Evolutionary conservation across 2,113 vertebrate genomes (phyloP).

Genomic region (Chrysemys picta): DNA sequence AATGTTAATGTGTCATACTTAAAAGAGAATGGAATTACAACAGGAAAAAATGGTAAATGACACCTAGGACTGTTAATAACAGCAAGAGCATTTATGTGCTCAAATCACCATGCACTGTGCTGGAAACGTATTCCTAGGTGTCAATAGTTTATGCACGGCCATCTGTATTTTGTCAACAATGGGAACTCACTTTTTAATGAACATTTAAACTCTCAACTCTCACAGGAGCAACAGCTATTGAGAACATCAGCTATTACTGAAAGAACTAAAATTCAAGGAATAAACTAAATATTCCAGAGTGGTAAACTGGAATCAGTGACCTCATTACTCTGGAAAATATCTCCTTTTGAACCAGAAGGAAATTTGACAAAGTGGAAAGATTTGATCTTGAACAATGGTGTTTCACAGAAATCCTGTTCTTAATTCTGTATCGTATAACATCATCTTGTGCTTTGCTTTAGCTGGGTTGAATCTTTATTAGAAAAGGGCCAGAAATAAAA

Average conservation of each 20-base stretch:
- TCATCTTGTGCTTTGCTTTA: slow-evolving; percentile 65
- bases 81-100: slow-evolving; percentile 10
- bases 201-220: slow-evolving; percentile 69
- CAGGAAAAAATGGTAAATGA: slow-evolving; percentile 15
- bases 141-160: slow-evolving; percentile 56
- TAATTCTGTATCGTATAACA: slow-evolving; percentile 66
- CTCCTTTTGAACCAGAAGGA: slow-evolving; percentile 65
- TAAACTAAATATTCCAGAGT: slow-evolving; percentile 68
- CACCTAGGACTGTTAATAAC: not conserved
- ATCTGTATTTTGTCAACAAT: slow-evolving; percentile 77
- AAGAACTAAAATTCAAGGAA: slow-evolving; percentile 66
- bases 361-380: slow-evolving; percentile 60
- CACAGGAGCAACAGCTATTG: slow-evolving; percentile 51
- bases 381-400: slow-evolving; percentile 53
- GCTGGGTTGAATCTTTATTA: slow-evolving; percentile 65
- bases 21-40: not conserved
- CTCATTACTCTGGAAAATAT: slow-evolving; percentile 72
- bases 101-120: not conserved
- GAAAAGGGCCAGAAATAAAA: slow-evolving; percentile 69
- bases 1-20: slow-evolving; percentile 19
- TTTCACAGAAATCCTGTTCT: slow-evolving; percentile 61
- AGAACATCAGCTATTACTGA: slow-evolving; percentile 71
- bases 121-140: slow-evolving; percentile 51
- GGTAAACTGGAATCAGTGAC: slow-evolving; percentile 62
- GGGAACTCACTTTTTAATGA: slow-evolving; percentile 74